Base-by-base conservation (phyloP, 2,797 vertebrate genomes). In the Vireo griseus region DNA sequence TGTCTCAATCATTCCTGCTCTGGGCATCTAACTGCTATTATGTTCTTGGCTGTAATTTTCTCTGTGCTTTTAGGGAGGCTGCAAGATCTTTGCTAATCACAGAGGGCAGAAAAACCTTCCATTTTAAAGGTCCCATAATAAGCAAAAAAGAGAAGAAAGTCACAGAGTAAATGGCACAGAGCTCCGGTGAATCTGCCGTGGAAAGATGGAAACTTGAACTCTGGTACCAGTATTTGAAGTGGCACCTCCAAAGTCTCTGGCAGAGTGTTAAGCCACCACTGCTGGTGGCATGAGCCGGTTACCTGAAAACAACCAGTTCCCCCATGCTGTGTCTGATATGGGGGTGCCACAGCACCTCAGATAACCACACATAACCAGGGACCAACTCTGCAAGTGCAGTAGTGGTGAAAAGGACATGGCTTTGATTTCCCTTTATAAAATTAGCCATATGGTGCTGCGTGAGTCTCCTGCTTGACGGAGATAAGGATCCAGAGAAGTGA, bases 1-100 rank as follows among this genome's bases (percentile, higher is more conserved):
- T 2, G 4, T 72, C 72, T 88, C 73, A 22, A 54, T 88, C 45
- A 48, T 69, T 79, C 88, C 72, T 68, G 75, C 91, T 86, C 76
- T 78, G 91, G 31, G 65, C 16, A 0, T 75, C 72, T 55, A 44
- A 63, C 87, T 80, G 65, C 85, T 88, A 52, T 86, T 42, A 19
- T 80, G 33, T 93, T 90, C 88, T 94, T 81, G 76, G 76, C 88
- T 94, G 69, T 78, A 85, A 91, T 95, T 94, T 90, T 88, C 82
- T 68, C 65, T 90, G 65, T 62, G 61, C 87, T 89, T 96, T 77
- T 59, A 55, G 66, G 59, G 51, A 91, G 62, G 62, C 92, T 78
- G 62, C 0, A 3, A 94, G 73, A 88, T 92, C 83, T 87, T 84
- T 90, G 55, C 73, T 84, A 83, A 92, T 95, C 83, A 68, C 59